Percentiles rank a stretch among this genome's conserved stretches.
Evolutionary conservation across 1,140 invertebrate species (phyloP).

Genomic region (Acyrthosiphon pisum): DNA sequence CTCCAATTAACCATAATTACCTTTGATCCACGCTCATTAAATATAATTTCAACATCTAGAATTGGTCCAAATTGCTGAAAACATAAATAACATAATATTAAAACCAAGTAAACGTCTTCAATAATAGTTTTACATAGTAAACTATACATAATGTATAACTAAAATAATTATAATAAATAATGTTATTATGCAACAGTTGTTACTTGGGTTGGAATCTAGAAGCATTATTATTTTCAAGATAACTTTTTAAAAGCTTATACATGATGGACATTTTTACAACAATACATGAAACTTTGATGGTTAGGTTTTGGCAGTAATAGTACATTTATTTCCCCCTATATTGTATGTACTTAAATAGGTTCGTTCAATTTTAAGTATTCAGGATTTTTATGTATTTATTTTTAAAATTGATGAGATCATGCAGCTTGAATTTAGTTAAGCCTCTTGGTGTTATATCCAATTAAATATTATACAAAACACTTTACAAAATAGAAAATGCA

Average conservation of each 20-base stretch:
- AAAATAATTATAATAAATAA: not conserved
- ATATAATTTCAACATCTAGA: conserved; percentile 99
- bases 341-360: not conserved
- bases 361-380: not conserved
- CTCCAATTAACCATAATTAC: conserved; percentile 71
- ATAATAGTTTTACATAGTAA: not conserved
- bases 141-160: not conserved
- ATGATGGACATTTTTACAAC: not conserved
- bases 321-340: not conserved
- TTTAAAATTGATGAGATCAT: not conserved
- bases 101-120: conserved; percentile 18
- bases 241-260: conserved; percentile 46
- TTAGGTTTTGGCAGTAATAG: conserved; percentile 20
- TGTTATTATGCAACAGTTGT: not conserved
- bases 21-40: conserved; percentile 99
- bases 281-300: conserved; percentile 33
- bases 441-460: too few species aligned
- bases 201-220: not conserved
- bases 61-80: conserved; percentile 98
- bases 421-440: not conserved
- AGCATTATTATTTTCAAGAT: conserved; percentile 48
- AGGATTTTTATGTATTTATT: not conserved
- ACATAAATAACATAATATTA: conserved; percentile 63
- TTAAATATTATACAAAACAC: too few species aligned
- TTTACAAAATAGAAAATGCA: too few species aligned